A percentile compares a stretch with the other conserved stretches of the same genome.
Conservation (phyloP, 2,113 vertebrate genomes). For the Emydura subglobosa region DNA sequence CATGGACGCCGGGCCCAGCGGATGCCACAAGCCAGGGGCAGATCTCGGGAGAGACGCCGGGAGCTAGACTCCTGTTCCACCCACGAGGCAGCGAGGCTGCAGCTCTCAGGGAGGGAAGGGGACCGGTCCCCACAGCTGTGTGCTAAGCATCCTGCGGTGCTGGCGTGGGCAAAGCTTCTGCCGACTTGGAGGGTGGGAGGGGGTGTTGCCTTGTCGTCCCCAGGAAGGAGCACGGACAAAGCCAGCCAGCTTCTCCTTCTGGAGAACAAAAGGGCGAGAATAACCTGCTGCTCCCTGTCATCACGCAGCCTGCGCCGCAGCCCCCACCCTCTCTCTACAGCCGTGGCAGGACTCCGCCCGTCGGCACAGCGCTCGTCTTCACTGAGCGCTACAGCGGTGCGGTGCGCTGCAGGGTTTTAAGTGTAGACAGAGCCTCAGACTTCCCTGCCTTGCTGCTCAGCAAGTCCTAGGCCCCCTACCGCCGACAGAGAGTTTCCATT, state of each 20-base stretch:
- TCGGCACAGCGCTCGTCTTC: too few species aligned
- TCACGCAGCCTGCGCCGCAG: too few species aligned
- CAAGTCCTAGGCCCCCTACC: not conserved
- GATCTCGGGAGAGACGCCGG: too few species aligned
- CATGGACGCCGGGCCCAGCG: too few species aligned
- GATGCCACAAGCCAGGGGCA: accelerated
- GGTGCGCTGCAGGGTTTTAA: not conserved
- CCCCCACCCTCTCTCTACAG: not conserved
- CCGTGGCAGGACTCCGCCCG: not conserved
- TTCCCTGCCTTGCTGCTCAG: too few species aligned
- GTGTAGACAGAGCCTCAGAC: not conserved
- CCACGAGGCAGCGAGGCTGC: too few species aligned
- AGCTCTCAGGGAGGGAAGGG: not conserved
- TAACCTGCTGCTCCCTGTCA: too few species aligned
- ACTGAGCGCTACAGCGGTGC: too few species aligned
- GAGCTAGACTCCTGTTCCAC: not conserved
- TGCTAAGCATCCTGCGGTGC: not conserved
- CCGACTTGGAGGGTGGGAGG: too few species aligned
- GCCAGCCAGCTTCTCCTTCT: not conserved
- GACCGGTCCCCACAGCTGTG: not conserved
- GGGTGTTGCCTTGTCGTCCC: not conserved
- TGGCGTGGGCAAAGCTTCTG: too few species aligned
- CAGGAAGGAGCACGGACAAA: too few species aligned
- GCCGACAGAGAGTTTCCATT: not conserved
- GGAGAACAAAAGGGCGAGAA: too few species aligned